These are phyloP conservation scores for Tyria jacobaeae DNA, from an alignment of 2,888 invertebrate genomes.

Conservation along the genomic window DNA sequence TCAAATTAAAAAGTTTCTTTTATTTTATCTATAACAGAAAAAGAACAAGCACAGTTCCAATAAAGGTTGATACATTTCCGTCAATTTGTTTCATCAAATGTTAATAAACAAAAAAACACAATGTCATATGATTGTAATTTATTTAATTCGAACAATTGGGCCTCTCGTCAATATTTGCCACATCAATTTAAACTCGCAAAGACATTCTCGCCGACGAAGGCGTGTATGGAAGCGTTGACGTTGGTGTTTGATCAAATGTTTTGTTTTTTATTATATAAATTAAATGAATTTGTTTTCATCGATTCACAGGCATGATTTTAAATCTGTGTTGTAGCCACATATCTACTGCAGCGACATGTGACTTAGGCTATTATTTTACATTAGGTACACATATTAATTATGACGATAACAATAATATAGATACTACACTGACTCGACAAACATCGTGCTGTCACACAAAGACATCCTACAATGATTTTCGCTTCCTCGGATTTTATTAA, in stretches of 20 bases:
- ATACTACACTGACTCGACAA: background rate
- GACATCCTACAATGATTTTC: too few relatives aligned
- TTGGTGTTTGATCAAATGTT: conserved; percentile 9
- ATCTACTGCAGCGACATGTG: background rate
- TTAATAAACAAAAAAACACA: background rate
- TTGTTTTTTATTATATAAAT: background rate
- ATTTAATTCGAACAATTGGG: conserved; percentile 7
- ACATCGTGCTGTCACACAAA: too few relatives aligned
- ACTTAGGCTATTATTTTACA: background rate
- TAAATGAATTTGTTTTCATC: background rate
- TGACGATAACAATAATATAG: background rate
- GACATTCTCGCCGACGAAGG: background rate
- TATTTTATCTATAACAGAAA: too few relatives aligned
- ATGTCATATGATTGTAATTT: background rate
- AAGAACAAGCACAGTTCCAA: too few relatives aligned
- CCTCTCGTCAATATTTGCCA: background rate
- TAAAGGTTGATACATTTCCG: too few relatives aligned
- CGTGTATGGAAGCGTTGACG: conserved; percentile 7
- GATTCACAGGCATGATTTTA: background rate
- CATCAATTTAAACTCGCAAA: background rate
- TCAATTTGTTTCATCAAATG: background rate
- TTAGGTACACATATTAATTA: background rate
- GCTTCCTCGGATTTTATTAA: too few relatives aligned
- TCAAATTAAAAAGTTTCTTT: background rate
- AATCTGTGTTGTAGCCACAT: background rate